phyloP scores from a whole-genome alignment of 1,140 invertebrate species.

The Steinernema feltiae region DNA sequence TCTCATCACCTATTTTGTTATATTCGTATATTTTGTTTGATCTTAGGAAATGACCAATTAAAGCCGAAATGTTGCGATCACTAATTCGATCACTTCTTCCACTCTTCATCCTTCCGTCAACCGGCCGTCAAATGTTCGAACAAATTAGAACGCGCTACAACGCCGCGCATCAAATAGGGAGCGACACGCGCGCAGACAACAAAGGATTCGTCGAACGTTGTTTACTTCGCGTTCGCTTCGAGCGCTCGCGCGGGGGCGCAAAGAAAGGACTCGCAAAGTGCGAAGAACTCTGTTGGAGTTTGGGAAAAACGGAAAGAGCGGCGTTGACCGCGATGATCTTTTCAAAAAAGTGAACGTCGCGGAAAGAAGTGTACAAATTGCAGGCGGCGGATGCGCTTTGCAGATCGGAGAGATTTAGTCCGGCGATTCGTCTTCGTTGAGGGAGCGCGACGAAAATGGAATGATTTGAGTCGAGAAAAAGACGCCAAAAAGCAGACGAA shows the following conservation, averaged over 20 bases:
- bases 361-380: no score
- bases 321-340: neutral
- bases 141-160: neutral
- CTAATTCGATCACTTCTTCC: neutral
- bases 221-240: no score
- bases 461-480: no score
- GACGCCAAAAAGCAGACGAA: no score
- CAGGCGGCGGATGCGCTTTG: no score
- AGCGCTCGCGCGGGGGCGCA: neutral
- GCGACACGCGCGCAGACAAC: slow-evolving; percentile 2
- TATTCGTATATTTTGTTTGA: no score
- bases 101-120: neutral
- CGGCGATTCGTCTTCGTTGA: no score
- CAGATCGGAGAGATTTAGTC: no score
- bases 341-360: neutral
- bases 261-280: slow-evolving; percentile 6
- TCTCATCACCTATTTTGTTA: no score
- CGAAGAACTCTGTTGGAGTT: neutral
- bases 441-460: no score
- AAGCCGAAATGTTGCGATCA: neutral
- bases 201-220: neutral
- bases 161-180: neutral
- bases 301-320: neutral
- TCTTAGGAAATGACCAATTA: no score
- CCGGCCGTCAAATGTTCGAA: neutral